Base-by-base conservation (phyloP, 2,113 vertebrate species). In the Paracyprichromis sp. region DNA sequence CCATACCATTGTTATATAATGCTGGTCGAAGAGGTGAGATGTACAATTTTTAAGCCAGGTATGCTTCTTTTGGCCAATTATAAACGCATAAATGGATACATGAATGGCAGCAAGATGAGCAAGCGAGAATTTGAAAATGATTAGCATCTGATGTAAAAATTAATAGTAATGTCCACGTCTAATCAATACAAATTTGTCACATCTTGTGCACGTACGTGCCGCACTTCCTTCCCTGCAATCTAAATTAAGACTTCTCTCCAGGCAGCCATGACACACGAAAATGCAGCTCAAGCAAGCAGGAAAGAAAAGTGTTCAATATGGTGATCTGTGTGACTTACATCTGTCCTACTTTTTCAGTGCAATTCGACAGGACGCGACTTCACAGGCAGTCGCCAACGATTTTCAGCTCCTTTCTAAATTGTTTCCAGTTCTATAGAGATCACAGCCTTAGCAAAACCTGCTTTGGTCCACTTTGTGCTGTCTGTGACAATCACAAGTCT, bases 401-500 rank as follows among this genome's bases (percentile, higher is more conserved):
- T 78, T 71, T 38, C 57, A 24, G 69, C 86, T 66, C 19, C n/a
- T 78, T 79, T 90, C 73, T 81, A 45, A 66, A 88, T 88, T 26
- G 5, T 82, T 85, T 83, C 8, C 54, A 21, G 40, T 81, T 91
- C 82, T 87, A 71, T 82, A 84, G 88, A 86, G 80, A 87, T 92
- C 53, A 80, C 47, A 73, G 82, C 86, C 61, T 17, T 52, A 50
- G 80, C n/a, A 66, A 61, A 87, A 61, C n/a, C 76, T 8, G 78
- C 84, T 80, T 71, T 38, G 84, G 34, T 84, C 31, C 19, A 24
- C 89, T 89, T 90, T 87, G 81, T 90, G 54, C 61, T 73, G 81
- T 78, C 81, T 79, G 26, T 88, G 84, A 91, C 92, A 91, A 87
- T 93, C 88, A 81, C 90, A 82, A 71, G 66, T 88, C 88, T 90